These are phyloP conservation scores for Istiophorus platypterus DNA, from an alignment of 2,113 vertebrate species.

Conservation along the genomic window DNA sequence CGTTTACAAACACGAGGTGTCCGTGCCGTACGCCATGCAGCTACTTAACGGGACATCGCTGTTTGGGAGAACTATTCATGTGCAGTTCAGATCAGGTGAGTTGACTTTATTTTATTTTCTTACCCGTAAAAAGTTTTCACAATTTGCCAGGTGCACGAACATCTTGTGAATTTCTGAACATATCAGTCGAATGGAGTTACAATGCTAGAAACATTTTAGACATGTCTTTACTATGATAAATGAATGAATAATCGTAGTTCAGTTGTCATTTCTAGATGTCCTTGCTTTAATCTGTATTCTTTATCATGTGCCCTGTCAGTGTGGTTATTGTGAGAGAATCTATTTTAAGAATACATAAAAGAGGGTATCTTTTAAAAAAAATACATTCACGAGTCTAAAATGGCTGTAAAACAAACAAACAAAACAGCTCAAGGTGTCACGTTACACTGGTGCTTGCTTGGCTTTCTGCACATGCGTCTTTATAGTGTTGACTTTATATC, in stretches of 20 bases:
- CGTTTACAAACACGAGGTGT: slow-evolving; percentile 96
- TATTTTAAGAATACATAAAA: too few relatives aligned
- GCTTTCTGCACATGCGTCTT: too few relatives aligned
- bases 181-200: not conserved
- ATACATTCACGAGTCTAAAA: too few relatives aligned
- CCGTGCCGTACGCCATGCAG: slow-evolving; percentile 92
- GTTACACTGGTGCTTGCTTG: too few relatives aligned
- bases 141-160: not conserved
- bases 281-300: not conserved
- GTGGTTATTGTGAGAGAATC: not conserved
- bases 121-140: too few relatives aligned
- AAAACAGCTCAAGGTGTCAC: too few relatives aligned
- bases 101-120: not conserved
- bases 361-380: too few relatives aligned
- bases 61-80: slow-evolving; percentile 89
- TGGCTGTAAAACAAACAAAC: too few relatives aligned
- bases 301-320: not conserved
- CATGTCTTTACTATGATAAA: too few relatives aligned
- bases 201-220: not conserved
- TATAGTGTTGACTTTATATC: too few relatives aligned
- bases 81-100: slow-evolving; percentile 94
- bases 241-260: too few relatives aligned
- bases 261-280: not conserved
- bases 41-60: slow-evolving; percentile 91
- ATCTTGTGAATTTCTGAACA: not conserved